These are phyloP conservation scores for Tangara arthus DNA, from an alignment of 2,797 vertebrate genomes.

Conservation along the genomic window DNA sequence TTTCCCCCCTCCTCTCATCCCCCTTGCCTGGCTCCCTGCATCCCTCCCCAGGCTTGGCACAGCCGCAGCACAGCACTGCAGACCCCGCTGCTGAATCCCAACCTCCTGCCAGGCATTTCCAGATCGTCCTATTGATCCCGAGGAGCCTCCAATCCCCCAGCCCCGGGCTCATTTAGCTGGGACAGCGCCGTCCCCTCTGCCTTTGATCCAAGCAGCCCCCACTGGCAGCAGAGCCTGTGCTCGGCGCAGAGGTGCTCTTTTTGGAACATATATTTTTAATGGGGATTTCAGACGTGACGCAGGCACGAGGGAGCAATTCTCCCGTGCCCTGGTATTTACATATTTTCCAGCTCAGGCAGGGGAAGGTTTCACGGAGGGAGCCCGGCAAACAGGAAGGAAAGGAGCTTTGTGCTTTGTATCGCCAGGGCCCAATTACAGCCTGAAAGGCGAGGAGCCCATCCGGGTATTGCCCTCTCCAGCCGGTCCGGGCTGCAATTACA, in stretches of 20 bases:
- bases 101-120: slow-evolving; percentile 17
- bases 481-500: slow-evolving; percentile 37
- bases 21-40: not conserved
- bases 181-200: slow-evolving; percentile 3
- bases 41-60: not conserved
- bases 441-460: slow-evolving; percentile 30
- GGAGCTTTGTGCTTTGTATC: slow-evolving; percentile 46
- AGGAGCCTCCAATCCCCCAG: slow-evolving; percentile 9
- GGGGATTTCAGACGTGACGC: slow-evolving; percentile 51
- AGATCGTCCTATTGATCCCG: slow-evolving; percentile 48
- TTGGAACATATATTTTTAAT: slow-evolving; percentile 66
- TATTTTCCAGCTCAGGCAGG: slow-evolving; percentile 50
- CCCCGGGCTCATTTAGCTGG: slow-evolving; percentile 54
- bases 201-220: slow-evolving; percentile 59
- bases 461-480: slow-evolving; percentile 51
- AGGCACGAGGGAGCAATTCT: slow-evolving; percentile 55
- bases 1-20: not conserved
- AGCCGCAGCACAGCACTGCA: not conserved
- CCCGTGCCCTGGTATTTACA: slow-evolving; percentile 61
- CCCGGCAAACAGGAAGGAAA: slow-evolving; percentile 46
- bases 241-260: slow-evolving; percentile 58
- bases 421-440: slow-evolving; percentile 40
- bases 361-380: slow-evolving; percentile 46
- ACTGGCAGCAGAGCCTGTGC: slow-evolving; percentile 30
- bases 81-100: not conserved